A percentile compares a stretch with the other conserved stretches of the same genome.
Conservation (phyloP, 2,888 invertebrate genomes). For the Bhutanitis thaidina region DNA sequence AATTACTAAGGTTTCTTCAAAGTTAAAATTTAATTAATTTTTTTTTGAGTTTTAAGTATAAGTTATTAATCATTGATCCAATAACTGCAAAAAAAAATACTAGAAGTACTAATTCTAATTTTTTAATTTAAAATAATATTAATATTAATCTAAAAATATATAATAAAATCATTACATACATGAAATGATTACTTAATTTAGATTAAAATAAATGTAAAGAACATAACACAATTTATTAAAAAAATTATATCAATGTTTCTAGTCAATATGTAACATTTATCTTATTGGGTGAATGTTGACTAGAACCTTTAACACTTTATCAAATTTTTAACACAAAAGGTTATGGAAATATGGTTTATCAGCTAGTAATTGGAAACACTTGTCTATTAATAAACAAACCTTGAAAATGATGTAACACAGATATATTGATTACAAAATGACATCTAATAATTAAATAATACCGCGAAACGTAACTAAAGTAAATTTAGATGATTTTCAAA, state of each 20-base stretch:
- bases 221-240: neutral
- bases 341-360: slow-evolving; percentile 45
- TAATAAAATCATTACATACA: no score
- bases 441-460: slow-evolving; percentile 4
- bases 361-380: slow-evolving; percentile 26
- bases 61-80: no score
- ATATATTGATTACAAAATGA: slow-evolving; percentile 5
- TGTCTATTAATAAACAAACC: slow-evolving; percentile 23
- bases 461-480: slow-evolving; percentile 7
- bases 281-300: neutral
- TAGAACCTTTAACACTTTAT: slow-evolving; percentile 17
- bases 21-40: no score
- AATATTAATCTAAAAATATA: no score
- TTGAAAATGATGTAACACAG: slow-evolving; percentile 32
- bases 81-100: no score
- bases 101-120: no score
- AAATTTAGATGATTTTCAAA: slow-evolving; percentile 15
- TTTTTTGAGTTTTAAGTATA: no score
- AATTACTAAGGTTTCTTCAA: no score
- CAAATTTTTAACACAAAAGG: slow-evolving; percentile 30
- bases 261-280: neutral
- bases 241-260: neutral
- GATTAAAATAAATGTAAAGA: no score
- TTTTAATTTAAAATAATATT: no score
- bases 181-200: no score